Conservation (phyloP, 2,113 vertebrate species). For the Passer domesticus region DNA sequence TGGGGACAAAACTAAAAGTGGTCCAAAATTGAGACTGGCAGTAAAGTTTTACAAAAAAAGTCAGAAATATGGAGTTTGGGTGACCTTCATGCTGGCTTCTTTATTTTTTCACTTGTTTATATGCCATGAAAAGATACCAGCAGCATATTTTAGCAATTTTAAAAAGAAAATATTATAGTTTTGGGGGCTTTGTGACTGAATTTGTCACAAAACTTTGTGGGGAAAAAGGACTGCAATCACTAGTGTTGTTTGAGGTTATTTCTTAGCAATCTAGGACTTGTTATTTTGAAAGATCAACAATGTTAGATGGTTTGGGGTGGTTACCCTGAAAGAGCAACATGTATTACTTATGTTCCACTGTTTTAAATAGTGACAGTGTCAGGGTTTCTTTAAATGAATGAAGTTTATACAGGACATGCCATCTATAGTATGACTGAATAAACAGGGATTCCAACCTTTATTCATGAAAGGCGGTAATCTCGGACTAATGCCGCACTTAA, state of each 20-base stretch:
- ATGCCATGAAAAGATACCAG: neutral
- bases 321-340: neutral
- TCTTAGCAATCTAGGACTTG: neutral
- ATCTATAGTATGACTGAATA: slow-evolving; percentile 63
- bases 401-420: slow-evolving; percentile 65
- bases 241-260: neutral
- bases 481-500: slow-evolving; percentile 64
- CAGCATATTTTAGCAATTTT: neutral
- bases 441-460: slow-evolving; percentile 70
- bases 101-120: neutral
- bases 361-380: slow-evolving; percentile 48
- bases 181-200: neutral
- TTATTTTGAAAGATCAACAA: neutral
- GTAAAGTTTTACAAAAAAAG: neutral
- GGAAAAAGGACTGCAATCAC: neutral
- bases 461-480: slow-evolving; percentile 62
- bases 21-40: neutral
- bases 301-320: neutral
- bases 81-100: neutral
- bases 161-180: neutral
- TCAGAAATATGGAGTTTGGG: neutral
- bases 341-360: slow-evolving; percentile 36
- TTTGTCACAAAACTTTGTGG: neutral
- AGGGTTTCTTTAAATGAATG: slow-evolving; percentile 62
- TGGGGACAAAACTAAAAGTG: neutral